Percentiles rank a stretch among this genome's conserved stretches.
Evolutionary conservation across 1,140 invertebrate species (phyloP).

Genomic region (Drosophila mojavensis): DNA sequence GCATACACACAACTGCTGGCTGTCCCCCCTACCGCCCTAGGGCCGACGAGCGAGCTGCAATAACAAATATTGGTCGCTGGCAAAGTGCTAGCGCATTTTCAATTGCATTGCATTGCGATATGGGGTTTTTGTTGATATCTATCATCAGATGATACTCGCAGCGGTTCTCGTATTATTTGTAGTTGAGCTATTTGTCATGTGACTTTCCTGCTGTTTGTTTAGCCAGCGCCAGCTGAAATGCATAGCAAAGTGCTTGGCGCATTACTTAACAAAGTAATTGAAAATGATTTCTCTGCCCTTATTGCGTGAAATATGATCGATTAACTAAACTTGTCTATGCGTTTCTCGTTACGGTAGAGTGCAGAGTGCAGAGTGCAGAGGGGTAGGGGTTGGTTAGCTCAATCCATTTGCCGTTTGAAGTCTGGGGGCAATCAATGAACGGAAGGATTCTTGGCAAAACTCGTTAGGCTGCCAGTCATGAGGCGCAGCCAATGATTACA

Average conservation of each 20-base stretch:
- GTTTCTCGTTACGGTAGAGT: no score
- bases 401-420: constrained; percentile 20
- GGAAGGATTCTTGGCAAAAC: constrained; percentile 24
- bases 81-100: constrained; percentile 64
- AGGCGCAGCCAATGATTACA: constrained; percentile 42
- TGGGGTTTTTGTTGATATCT: constrained; percentile 47
- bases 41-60: constrained; percentile 35
- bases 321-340: constrained; percentile 13
- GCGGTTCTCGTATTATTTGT: constrained; percentile 34
- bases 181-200: constrained; percentile 41
- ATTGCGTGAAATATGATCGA: constrained; percentile 34
- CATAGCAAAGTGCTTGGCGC: constrained; percentile 33
- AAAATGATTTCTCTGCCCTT: constrained; percentile 25
- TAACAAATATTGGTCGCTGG: constrained; percentile 72
- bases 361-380: no score
- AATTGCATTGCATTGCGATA: constrained; percentile 58
- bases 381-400: not conserved
- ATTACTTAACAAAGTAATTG: constrained; percentile 45
- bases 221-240: constrained; percentile 27
- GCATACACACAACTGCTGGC: constrained; percentile 1
- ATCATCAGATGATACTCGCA: constrained; percentile 28
- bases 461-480: constrained; percentile 23
- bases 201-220: constrained; percentile 48
- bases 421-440: constrained; percentile 35
- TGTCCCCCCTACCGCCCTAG: not conserved